These are phyloP conservation scores for Andrena camellia DNA, from an alignment of 2,888 invertebrate genomes.

Conservation along the genomic window DNA sequence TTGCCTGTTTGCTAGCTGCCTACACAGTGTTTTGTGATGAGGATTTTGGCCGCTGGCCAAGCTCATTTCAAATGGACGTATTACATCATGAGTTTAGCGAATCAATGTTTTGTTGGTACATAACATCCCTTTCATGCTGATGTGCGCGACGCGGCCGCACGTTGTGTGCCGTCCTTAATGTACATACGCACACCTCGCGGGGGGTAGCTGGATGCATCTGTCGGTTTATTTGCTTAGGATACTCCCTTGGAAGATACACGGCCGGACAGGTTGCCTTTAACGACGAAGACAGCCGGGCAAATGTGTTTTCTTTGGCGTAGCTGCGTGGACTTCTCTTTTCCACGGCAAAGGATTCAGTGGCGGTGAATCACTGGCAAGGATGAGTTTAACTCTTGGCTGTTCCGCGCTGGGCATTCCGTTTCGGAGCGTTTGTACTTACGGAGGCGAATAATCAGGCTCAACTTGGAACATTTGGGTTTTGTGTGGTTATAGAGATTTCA, in stretches of 20 bases:
- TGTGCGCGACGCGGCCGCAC: constrained; percentile 20
- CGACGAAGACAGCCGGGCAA: neutral
- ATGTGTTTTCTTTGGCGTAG: neutral
- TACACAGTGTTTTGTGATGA: constrained; percentile 80
- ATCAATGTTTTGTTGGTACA: constrained; percentile 81
- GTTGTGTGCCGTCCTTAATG: constrained; percentile 11
- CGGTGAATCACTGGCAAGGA: neutral
- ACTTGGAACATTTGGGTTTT: no score
- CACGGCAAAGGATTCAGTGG: neutral
- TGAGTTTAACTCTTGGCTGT: neutral
- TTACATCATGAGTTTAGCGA: constrained; percentile 83
- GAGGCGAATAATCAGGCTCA: no score
- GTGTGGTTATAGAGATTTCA: no score
- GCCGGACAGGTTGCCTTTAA: neutral
- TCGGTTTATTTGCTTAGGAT: constrained; percentile 30
- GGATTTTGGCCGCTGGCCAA: constrained; percentile 81
- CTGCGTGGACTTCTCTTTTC: neutral
- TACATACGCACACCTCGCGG: constrained; percentile 1
- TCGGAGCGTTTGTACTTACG: no score
- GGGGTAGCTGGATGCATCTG: neutral
- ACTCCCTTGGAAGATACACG: constrained; percentile 24
- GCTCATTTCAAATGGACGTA: constrained; percentile 83
- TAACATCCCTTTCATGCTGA: constrained; percentile 59
- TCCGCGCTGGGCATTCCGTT: neutral
- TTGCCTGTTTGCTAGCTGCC: constrained; percentile 80